These are phyloP conservation scores for Sclerodermus sp. DNA, from an alignment of 2,888 invertebrate species.

Conservation along the genomic window DNA sequence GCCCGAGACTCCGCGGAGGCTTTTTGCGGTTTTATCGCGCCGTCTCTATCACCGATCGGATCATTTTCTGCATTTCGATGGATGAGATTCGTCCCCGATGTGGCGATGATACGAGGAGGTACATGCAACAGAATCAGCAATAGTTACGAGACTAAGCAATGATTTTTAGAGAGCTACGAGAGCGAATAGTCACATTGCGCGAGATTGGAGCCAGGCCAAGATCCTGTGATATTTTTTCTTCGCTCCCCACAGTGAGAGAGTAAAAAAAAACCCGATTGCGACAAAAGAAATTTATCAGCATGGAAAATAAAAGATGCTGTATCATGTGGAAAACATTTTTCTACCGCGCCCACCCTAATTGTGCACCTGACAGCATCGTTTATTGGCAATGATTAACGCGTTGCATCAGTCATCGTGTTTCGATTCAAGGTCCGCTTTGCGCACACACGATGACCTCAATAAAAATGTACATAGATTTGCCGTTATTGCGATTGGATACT, in stretches of 20 bases:
- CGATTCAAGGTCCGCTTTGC: conserved; percentile 42
- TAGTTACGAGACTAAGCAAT: not conserved
- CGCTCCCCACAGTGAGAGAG: not conserved
- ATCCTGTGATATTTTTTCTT: conserved; percentile 8
- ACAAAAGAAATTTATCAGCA: no score
- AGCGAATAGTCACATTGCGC: conserved; percentile 22
- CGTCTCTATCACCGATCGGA: no score
- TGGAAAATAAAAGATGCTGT: no score
- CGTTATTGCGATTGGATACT: no score
- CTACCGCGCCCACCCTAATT: conserved; percentile 40
- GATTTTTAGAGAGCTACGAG: conserved; percentile 6
- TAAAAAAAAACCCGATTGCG: no score
- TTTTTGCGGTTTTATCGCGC: no score
- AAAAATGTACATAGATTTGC: conserved; percentile 18
- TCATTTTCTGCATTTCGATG: no score
- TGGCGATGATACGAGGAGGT: no score
- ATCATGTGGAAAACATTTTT: no score
- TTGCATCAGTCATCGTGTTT: conserved; percentile 41
- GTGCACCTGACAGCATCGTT: conserved; percentile 42
- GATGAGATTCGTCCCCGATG: no score
- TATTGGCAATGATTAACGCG: conserved; percentile 46
- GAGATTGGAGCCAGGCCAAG: conserved; percentile 32
- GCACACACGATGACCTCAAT: conserved; percentile 37
- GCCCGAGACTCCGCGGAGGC: no score
- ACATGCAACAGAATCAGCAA: not conserved